These are phyloP conservation scores for Cyphomyrus discorhynchus DNA, from an alignment of 2,113 vertebrate species.

Conservation along the genomic window DNA sequence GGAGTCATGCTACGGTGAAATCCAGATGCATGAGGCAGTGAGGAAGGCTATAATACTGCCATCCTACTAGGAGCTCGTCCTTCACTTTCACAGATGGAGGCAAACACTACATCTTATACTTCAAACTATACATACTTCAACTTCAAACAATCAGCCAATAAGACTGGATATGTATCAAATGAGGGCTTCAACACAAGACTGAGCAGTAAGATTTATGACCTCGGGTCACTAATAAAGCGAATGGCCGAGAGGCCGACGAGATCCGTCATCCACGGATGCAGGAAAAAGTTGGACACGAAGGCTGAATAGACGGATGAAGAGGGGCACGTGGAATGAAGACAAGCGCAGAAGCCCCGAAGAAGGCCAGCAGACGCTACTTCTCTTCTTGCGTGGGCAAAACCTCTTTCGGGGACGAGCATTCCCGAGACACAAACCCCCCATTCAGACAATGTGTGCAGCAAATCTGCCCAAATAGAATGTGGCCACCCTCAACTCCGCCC, in stretches of 20 bases:
- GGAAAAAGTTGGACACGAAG: background rate
- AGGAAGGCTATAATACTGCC: background rate
- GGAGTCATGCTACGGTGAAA: background rate
- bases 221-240: background rate
- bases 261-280: background rate
- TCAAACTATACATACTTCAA: background rate
- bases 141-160: background rate
- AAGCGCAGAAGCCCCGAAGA: background rate
- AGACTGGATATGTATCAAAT: background rate
- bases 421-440: background rate
- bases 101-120: background rate
- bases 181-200: background rate
- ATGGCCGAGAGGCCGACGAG: background rate
- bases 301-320: background rate
- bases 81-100: background rate
- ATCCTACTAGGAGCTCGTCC: background rate
- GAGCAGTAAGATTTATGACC: background rate
- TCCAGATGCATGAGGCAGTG: background rate
- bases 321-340: background rate
- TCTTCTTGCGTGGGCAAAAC: background rate
- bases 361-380: background rate
- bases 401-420: background rate
- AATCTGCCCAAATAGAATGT: slow-evolving; percentile 1
- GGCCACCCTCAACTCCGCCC: background rate
- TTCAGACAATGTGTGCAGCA: background rate